These are phyloP conservation scores for Acanthis flammea DNA, from an alignment of 2,797 vertebrate genomes.

Conservation along the genomic window DNA sequence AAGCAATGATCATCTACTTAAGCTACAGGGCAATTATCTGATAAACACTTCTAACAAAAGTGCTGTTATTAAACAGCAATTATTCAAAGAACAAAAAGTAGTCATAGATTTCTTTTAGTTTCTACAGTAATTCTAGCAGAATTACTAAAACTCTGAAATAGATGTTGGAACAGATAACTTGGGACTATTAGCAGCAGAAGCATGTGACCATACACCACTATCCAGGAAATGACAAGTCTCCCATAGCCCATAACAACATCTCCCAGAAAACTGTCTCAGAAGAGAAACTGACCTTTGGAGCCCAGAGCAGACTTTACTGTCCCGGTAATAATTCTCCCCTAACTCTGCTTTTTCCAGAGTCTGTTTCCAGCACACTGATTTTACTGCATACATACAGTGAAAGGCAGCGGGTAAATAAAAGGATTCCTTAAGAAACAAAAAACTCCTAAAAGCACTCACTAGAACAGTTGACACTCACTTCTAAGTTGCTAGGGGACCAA, in stretches of 20 bases:
- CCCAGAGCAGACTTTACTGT: background rate
- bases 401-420: background rate
- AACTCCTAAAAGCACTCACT: background rate
- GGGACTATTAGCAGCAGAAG: background rate
- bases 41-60: background rate
- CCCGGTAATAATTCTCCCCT: background rate
- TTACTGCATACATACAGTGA: background rate
- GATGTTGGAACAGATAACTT: background rate
- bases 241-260: rapidly evolving
- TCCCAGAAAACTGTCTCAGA: background rate
- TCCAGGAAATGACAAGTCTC: background rate
- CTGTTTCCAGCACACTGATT: background rate
- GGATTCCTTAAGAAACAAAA: background rate
- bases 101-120: background rate
- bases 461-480: background rate
- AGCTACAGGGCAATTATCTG: background rate
- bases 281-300: background rate
- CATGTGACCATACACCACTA: background rate
- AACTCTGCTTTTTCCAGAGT: background rate
- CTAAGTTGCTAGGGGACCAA: background rate
- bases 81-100: background rate
- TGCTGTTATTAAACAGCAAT: background rate
- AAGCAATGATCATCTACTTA: background rate
- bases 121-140: background rate
- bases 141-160: background rate